A percentile compares a stretch with the other conserved stretches of the same genome.
Conservation (phyloP, 2,797 vertebrate species). For the Moxostoma hubbsi region DNA sequence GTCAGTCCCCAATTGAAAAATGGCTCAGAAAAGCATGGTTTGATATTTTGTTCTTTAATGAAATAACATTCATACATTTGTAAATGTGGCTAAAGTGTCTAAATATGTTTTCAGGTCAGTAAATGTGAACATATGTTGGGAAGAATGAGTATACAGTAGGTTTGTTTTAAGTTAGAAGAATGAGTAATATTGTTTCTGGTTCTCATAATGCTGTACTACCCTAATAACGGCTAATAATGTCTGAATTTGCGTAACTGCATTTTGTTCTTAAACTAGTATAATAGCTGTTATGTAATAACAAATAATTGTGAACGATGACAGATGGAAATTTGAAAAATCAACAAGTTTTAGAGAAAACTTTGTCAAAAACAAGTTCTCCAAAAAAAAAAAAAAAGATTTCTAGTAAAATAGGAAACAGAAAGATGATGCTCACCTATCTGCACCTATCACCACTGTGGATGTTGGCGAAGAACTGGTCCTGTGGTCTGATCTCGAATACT, state of each 20-base stretch:
- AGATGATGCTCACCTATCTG: constrained; percentile 24
- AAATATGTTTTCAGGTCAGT: background rate
- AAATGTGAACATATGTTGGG: constrained; percentile 1
- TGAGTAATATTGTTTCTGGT: background rate
- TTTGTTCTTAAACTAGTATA: background rate
- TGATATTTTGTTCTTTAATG: background rate
- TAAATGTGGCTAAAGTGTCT: background rate
- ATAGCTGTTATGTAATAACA: constrained; percentile 17
- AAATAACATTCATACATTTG: background rate
- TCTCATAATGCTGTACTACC: constrained; percentile 8
- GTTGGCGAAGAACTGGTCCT: background rate
- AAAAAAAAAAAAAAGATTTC: background rate
- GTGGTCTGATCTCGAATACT: background rate
- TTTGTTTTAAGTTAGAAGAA: background rate
- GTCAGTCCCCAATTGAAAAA: background rate
- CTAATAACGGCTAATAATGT: constrained; percentile 18
- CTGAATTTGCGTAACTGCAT: background rate
- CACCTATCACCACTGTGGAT: background rate
- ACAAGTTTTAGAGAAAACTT: background rate
- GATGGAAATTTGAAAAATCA: background rate
- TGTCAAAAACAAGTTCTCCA: background rate
- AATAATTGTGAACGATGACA: background rate
- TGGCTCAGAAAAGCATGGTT: background rate
- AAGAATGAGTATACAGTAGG: background rate
- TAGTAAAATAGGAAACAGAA: background rate